Percentiles rank a stretch among this genome's conserved stretches.
Evolutionary conservation across 1,140 invertebrate species (phyloP).

Genomic region (Littorina saxatilis): DNA sequence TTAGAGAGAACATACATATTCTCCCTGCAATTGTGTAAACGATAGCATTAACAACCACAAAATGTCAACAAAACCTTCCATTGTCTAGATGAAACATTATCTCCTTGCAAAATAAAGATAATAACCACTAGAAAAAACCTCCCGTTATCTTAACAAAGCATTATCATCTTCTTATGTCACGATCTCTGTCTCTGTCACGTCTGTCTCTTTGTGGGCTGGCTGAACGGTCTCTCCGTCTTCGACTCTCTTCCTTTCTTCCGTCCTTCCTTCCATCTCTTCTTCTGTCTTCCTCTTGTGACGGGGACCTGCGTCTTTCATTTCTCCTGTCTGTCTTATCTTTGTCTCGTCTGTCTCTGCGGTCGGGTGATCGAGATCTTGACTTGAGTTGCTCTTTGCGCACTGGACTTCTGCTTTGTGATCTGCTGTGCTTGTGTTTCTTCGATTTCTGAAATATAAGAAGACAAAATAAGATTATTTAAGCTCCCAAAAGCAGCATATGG

Average conservation of each 20-base stretch:
- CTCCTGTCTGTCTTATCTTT: constrained; percentile 36
- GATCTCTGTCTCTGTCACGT: constrained; percentile 33
- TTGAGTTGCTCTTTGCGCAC: background rate
- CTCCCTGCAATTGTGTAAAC: too few relatives aligned
- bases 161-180: background rate
- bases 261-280: constrained; percentile 7
- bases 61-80: too few relatives aligned
- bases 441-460: constrained; percentile 4
- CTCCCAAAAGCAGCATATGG: too few relatives aligned
- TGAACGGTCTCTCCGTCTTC: constrained; percentile 27
- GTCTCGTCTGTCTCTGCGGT: constrained; percentile 28
- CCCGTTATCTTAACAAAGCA: too few relatives aligned
- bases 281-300: constrained; percentile 27
- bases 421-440: constrained; percentile 39
- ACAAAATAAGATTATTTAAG: background rate
- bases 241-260: constrained; percentile 31
- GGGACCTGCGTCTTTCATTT: constrained; percentile 33
- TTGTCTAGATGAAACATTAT: too few relatives aligned
- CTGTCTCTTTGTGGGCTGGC: constrained; percentile 23
- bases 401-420: constrained; percentile 34
- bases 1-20: too few relatives aligned
- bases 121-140: too few relatives aligned
- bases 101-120: too few relatives aligned
- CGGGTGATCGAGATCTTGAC: constrained; percentile 44
- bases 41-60: too few relatives aligned